These are phyloP conservation scores for Omphaloscelis lunosa DNA, from an alignment of 2,888 invertebrate species.

Conservation along the genomic window DNA sequence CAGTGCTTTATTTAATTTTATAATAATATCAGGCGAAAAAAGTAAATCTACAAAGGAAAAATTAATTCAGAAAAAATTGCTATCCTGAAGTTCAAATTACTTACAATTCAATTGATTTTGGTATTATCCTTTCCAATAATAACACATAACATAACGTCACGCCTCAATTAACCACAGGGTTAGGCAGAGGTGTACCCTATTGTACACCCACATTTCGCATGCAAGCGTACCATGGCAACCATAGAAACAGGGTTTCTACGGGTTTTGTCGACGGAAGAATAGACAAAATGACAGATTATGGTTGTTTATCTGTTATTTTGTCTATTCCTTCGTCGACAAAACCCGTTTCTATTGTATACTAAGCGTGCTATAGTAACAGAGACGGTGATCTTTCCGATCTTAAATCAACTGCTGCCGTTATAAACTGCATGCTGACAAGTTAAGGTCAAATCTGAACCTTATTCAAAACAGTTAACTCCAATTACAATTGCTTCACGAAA, in stretches of 20 bases:
- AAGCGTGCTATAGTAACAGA: not conserved
- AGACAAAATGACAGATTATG: too few relatives aligned
- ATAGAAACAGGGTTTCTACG: too few relatives aligned
- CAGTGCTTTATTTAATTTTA: not conserved
- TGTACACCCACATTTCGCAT: too few relatives aligned
- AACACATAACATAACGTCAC: not conserved
- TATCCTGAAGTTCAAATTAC: too few relatives aligned
- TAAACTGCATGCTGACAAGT: conserved; percentile 40
- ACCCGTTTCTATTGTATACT: too few relatives aligned
- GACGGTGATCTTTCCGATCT: conserved; percentile 19
- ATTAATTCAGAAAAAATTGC: not conserved
- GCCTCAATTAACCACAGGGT: too few relatives aligned
- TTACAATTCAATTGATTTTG: not conserved
- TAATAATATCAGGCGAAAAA: not conserved
- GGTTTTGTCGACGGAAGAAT: too few relatives aligned
- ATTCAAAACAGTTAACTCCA: conserved; percentile 59
- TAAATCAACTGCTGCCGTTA: conserved; percentile 20
- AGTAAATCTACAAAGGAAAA: not conserved
- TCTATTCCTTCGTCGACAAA: too few relatives aligned
- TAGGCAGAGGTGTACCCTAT: too few relatives aligned
- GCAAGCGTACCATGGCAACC: too few relatives aligned
- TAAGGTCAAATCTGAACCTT: conserved; percentile 57
- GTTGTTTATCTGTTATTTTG: too few relatives aligned
- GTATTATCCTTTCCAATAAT: not conserved
- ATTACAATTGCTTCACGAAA: conserved; percentile 68